phyloP scores from a whole-genome alignment of 2,888 invertebrate species.

The Drosophila atripex region DNA sequence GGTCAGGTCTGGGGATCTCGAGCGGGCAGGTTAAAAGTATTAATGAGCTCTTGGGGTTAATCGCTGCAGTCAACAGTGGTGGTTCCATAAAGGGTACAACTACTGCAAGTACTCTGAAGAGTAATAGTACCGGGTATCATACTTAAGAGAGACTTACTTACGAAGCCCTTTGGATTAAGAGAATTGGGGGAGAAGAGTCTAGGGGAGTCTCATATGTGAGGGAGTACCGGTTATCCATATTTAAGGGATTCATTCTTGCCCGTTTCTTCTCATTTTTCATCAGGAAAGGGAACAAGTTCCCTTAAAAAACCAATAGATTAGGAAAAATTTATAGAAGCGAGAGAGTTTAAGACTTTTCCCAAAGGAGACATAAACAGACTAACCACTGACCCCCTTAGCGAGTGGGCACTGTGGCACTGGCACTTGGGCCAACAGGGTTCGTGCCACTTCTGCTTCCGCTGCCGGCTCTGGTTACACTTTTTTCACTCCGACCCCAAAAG shows the following conservation, averaged over 20 bases:
- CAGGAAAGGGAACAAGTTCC: too few species aligned
- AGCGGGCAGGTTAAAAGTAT: conserved; percentile 15
- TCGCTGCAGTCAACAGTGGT: conserved; percentile 7
- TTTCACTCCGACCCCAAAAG: conserved; percentile 15
- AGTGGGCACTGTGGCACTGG: conserved; percentile 4
- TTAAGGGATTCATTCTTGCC: neutral
- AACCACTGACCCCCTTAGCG: conserved; percentile 1
- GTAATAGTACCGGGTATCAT: neutral
- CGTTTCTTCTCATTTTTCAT: too few species aligned
- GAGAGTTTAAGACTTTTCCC: too few species aligned
- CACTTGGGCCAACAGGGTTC: conserved; percentile 29
- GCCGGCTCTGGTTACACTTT: conserved; percentile 36
- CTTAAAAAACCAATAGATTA: neutral
- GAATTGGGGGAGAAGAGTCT: too few species aligned
- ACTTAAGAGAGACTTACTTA: neutral
- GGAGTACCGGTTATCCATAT: neutral
- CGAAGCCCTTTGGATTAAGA: too few species aligned
- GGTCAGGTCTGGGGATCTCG: conserved; percentile 24
- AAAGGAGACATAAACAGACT: too few species aligned
- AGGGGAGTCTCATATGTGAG: too few species aligned
- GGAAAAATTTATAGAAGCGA: too few species aligned
- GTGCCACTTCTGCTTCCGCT: conserved; percentile 36
- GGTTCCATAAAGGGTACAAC: neutral
- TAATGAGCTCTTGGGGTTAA: conserved; percentile 22
- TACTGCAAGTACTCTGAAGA: too few species aligned